Base-by-base conservation (phyloP, 2,888 invertebrate genomes). In the Apoda limacodes region DNA sequence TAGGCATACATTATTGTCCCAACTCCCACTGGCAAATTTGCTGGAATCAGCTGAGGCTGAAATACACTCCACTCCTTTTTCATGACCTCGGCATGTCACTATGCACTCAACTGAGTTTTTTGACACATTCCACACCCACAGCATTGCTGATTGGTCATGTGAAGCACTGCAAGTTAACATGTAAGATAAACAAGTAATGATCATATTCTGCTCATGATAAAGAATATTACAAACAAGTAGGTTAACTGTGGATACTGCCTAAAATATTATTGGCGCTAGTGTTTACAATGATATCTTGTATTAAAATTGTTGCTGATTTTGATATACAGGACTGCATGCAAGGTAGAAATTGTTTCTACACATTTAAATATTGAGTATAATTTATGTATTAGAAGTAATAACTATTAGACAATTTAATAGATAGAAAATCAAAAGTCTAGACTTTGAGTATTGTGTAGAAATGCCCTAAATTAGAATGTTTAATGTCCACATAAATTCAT, bases 1-100 rank as follows among this genome's bases (percentile, higher is more conserved):
- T 41, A 98, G 83, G 67, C 95, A 95, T 5, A 98, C 69, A 81
- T 91, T 89, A 22, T 88, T 92, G 58, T 98, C 97, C 94, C 95
- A 97, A 25, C 93, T 90, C 14, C 95, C 97, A 4, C 94, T 94
- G 4, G 92, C 93, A 50, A 84, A 75, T 34, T 70, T 70, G 11
- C 74, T 70, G 2, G 76, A 71, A 57, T 89, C 86, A 1, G 85
- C 84, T 45, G 90, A 90, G 0, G 93, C 88, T 12, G 88, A 86
- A 1, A 98, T 84, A 59, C 93, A 89, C 61, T 98, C 97, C 1
- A 99, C 86, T 32, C 93, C 93, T 48, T 95, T 86, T 43, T 95
- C 93, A 61, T 99, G 98, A 0, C 98, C 96, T 40, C 91, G 87
- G 50, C 95, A 92, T 3, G 90, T 85, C 37, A 90, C 88, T 14